Percentiles rank a stretch among this genome's conserved stretches.
These are phyloP conservation scores for Aegotheles bennettii DNA, from an alignment of 2,113 vertebrate genomes.

Conservation along the genomic window DNA sequence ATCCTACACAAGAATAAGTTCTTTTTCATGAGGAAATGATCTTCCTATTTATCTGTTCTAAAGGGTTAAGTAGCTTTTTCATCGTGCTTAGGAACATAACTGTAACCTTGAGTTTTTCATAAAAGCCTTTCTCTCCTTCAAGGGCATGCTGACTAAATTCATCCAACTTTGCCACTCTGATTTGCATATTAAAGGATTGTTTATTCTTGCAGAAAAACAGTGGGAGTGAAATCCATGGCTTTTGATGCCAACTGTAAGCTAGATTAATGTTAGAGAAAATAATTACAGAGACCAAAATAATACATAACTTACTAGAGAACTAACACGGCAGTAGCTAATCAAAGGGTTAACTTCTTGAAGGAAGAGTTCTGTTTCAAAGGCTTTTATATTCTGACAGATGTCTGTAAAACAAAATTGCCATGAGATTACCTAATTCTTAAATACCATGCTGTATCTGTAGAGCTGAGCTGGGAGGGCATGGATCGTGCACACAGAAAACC, in stretches of 20 bases:
- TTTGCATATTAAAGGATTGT: constrained; percentile 53
- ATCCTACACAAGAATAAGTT: background rate
- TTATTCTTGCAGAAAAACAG: constrained; percentile 41
- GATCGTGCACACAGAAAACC: background rate
- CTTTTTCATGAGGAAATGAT: background rate
- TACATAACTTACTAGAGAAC: background rate
- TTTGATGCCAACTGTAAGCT: constrained; percentile 12
- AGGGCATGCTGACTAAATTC: background rate
- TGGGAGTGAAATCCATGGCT: background rate
- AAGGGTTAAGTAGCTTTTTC: constrained; percentile 22
- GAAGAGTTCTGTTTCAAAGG: background rate
- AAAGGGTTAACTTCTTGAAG: background rate
- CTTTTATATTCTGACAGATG: background rate
- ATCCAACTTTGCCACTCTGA: background rate
- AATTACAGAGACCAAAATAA: background rate
- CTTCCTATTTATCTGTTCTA: background rate
- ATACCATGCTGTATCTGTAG: background rate
- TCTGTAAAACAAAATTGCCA: background rate
- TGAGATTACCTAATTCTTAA: background rate
- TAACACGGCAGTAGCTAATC: background rate
- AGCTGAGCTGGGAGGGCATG: background rate
- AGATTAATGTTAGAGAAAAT: background rate
- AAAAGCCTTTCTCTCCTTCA: constrained; percentile 24
- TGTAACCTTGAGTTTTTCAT: constrained; percentile 16
- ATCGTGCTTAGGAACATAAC: background rate